Conservation (phyloP, 2,797 vertebrate species). For the Garrulus glandarius region DNA sequence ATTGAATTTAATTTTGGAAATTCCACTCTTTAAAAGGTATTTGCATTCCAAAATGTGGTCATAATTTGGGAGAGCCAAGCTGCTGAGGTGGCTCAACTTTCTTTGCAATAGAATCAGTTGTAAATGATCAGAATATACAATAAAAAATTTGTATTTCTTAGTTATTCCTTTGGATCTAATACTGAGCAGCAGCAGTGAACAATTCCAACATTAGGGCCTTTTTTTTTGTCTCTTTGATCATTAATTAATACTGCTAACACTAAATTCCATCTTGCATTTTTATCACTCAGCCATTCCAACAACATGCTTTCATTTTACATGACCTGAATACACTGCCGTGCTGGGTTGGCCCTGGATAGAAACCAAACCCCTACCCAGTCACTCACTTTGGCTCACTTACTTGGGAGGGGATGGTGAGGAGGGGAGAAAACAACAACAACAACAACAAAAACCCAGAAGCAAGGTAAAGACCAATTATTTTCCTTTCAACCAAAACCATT, state of each 20-base stretch:
- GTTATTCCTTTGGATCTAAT: neutral
- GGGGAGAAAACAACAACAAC: neutral
- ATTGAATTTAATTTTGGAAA: neutral
- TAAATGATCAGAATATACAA: neutral
- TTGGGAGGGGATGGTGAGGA: rapidly evolving
- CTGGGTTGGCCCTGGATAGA: neutral
- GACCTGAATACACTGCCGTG: neutral
- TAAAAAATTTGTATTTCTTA: neutral
- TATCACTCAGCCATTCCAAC: neutral
- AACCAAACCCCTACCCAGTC: neutral
- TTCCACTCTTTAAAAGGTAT: neutral
- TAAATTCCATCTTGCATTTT: neutral
- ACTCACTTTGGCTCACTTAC: neutral
- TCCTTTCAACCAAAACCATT: neutral
- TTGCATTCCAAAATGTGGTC: neutral
- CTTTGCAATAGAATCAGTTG: neutral
- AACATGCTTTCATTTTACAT: neutral
- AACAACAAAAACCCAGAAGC: rapidly evolving
- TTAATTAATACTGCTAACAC: neutral
- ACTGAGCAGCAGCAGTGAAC: neutral
- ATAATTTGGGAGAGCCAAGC: neutral
- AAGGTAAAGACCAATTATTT: neutral
- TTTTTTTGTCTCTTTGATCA: neutral
- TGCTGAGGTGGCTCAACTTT: neutral
- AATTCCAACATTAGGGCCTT: neutral